Evolutionary conservation across 2,113 vertebrate genomes (phyloP), one percentile per base, ranked within the genome.

Genomic region (Sinosuthora webbiana): DNA sequence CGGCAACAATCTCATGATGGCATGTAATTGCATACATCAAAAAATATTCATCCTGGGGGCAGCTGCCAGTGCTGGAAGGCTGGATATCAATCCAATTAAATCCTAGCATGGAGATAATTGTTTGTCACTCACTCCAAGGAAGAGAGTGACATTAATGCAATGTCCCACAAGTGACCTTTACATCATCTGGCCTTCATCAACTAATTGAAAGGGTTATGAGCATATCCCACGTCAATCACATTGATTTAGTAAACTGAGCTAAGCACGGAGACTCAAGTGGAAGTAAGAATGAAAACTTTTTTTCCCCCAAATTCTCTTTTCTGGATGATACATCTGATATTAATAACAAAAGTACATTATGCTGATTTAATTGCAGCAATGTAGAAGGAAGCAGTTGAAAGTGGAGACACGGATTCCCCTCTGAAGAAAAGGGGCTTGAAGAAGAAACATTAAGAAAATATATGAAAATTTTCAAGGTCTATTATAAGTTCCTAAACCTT

Each of bases 71-170:
- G 82, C 63, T 93, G 77, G 74, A 76, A 57, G 4, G 10, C 33
- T 88, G 59, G 90, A 70, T 94, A 95, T 90, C 91, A 94, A 79
- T 74, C 90, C 87, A 96, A 86, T 97, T 96, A 97, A 85, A 52
- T 70, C 49, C 39, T 67, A 76, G 24, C 55, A 93, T 85, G 68
- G 71, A 93, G 81, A 93, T 95, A 95, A 95, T 94, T 93, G 84
- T 90, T 95, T 93, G 84, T 80, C 82, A 83, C 52, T 91, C 71
- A 63, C 67, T 95, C 63, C 47, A 77, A 79, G 67, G 50, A 67
- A 88, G 37, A 70, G 63, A 90, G 56, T 88, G 75, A 59, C 84
- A 80, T 84, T 94, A 85, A 67, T 88, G 63, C 47, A 76, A 2
- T 67, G 75, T 88, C 94, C 75, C 78, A 77, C 57, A 86, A 65